phyloP scores from a whole-genome alignment of 2,113 vertebrate genomes.

The Nycticorax nycticorax region DNA sequence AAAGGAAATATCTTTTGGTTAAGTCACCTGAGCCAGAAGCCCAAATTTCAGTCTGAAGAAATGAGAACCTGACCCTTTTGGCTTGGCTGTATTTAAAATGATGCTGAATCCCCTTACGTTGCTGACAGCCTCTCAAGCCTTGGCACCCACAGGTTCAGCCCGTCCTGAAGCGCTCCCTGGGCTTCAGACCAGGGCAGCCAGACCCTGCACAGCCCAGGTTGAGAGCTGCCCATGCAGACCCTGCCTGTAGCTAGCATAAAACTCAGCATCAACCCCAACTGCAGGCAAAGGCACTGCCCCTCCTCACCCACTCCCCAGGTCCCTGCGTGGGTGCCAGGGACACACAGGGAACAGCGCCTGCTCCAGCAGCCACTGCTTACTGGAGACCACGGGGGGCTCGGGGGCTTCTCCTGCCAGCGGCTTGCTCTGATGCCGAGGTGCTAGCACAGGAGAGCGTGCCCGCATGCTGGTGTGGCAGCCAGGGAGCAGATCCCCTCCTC shows the following conservation, averaged over 20 bases:
- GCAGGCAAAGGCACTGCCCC: neutral
- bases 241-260: neutral
- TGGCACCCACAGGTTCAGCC: neutral
- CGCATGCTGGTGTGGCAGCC: accelerated
- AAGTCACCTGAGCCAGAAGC: neutral
- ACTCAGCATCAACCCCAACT: neutral
- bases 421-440: accelerated
- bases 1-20: neutral
- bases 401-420: neutral
- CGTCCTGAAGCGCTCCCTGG: neutral
- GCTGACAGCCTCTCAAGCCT: neutral
- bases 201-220: neutral
- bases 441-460: neutral
- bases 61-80: neutral
- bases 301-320: neutral
- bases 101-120: neutral
- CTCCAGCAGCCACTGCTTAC: neutral
- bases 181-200: neutral
- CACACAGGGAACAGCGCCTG: neutral
- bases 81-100: neutral
- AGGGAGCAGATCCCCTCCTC: neutral
- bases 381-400: accelerated
- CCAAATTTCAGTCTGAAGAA: neutral
- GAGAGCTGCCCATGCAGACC: neutral
- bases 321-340: neutral